A percentile compares a stretch with the other conserved stretches of the same genome.
Conservation (phyloP, 2,113 vertebrate species). For the Struthio camelus region DNA sequence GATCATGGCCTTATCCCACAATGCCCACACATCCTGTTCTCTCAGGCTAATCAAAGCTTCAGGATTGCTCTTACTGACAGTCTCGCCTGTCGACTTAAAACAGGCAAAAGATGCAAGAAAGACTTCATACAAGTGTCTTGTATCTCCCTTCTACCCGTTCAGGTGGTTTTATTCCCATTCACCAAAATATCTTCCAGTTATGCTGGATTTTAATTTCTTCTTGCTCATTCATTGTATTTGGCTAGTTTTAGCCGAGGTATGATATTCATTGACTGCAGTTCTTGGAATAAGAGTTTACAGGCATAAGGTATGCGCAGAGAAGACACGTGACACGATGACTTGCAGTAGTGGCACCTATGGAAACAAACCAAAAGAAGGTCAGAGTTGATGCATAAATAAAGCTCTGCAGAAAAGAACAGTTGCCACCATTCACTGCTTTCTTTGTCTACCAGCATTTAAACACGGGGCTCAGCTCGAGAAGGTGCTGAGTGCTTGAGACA, state of each 20-base stretch:
- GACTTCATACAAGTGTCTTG: not conserved
- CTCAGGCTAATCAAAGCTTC: not conserved
- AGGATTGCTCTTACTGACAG: not conserved
- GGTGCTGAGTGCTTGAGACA: not conserved
- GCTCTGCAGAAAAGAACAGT: not conserved
- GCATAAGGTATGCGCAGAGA: slow-evolving; percentile 96
- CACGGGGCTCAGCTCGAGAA: not conserved
- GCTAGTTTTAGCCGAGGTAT: slow-evolving; percentile 94
- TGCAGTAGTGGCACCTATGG: slow-evolving; percentile 97
- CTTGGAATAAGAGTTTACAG: slow-evolving; percentile 98
- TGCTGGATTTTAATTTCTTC: not conserved
- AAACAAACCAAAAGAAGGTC: slow-evolving; percentile 38
- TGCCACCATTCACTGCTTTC: not conserved
- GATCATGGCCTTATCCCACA: not conserved
- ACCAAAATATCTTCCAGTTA: not conserved
- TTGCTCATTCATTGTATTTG: slow-evolving; percentile 90
- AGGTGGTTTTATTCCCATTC: not conserved
- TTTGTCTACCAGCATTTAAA: not conserved
- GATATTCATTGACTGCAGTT: slow-evolving; percentile 99
- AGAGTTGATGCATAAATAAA: not conserved
- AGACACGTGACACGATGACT: slow-evolving; percentile 94
- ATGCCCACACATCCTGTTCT: not conserved
- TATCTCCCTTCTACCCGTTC: not conserved
- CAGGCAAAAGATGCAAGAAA: not conserved
- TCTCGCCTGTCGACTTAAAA: not conserved